A percentile compares a stretch with the other conserved stretches of the same genome.
phyloP scores from a whole-genome alignment of 64 coral and sea anemone genomes.

The Hydrozoanthus tunicans region DNA sequence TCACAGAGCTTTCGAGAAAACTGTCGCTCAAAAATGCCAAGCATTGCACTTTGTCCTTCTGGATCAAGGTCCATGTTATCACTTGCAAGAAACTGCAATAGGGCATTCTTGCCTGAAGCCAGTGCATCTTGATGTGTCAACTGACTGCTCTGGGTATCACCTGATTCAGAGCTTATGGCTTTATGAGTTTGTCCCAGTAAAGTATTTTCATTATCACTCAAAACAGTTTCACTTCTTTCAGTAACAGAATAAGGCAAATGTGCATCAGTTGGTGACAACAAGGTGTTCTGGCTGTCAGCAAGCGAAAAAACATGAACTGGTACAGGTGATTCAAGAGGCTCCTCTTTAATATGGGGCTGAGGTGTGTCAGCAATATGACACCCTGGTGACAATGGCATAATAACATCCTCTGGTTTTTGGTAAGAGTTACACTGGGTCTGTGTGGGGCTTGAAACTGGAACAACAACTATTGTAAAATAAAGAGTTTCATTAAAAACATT shows the following conservation, averaged over 20 bases:
- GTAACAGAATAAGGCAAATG: background rate
- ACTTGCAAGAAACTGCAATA: slow-evolving; percentile 33
- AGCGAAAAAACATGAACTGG: slow-evolving; percentile 32
- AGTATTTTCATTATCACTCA: background rate
- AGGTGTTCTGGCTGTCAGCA: slow-evolving; percentile 17
- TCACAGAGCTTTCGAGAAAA: slow-evolving; percentile 41
- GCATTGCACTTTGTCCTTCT: slow-evolving; percentile 61
- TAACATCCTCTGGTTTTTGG: background rate
- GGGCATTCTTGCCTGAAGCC: slow-evolving; percentile 6
- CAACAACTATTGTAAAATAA: slow-evolving; percentile 4
- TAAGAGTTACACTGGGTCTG: background rate
- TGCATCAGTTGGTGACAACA: slow-evolving; percentile 12
- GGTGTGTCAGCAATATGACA: background rate
- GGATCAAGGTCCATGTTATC: slow-evolving; percentile 50
- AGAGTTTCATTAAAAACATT: background rate
- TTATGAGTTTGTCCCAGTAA: background rate
- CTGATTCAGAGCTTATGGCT: background rate
- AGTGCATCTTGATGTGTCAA: background rate
- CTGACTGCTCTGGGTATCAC: background rate
- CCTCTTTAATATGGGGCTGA: slow-evolving; percentile 13
- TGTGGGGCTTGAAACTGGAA: slow-evolving; percentile 23
- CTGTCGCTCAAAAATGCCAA: slow-evolving; percentile 38
- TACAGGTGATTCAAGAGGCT: slow-evolving; percentile 29
- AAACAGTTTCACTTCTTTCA: slow-evolving; percentile 17
- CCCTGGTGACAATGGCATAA: slow-evolving; percentile 31